Percentiles rank a stretch among this genome's conserved stretches.
Conservation (phyloP, 2,888 invertebrate species). For the Drosophila birchii region DNA sequence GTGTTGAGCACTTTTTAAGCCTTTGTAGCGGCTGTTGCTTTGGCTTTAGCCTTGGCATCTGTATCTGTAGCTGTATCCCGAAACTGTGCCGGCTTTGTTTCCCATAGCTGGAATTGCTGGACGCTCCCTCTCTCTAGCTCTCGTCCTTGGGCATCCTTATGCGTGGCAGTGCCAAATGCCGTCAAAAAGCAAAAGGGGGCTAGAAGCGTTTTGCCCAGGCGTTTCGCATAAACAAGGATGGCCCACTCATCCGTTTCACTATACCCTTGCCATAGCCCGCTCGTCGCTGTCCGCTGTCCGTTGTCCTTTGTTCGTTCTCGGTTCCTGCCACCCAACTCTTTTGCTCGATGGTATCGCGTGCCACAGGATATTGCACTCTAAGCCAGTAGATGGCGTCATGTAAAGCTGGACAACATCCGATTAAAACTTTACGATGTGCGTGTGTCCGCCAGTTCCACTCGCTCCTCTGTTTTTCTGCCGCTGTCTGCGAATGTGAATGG, state of each 20-base stretch:
- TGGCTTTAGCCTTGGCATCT: slow-evolving; percentile 38
- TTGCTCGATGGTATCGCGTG: slow-evolving; percentile 76
- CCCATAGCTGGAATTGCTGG: slow-evolving; percentile 45
- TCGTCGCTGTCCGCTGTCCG: not conserved
- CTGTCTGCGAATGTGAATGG: slow-evolving; percentile 8
- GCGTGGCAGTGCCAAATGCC: slow-evolving; percentile 62
- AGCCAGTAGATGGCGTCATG: slow-evolving; percentile 81
- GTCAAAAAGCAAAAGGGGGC: slow-evolving; percentile 70
- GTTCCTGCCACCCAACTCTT: slow-evolving; percentile 39
- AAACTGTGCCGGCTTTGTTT: slow-evolving; percentile 60
- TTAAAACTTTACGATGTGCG: slow-evolving; percentile 81
- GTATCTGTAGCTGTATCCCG: slow-evolving; percentile 34
- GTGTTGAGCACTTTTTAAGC: slow-evolving; percentile 66
- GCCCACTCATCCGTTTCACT: not conserved
- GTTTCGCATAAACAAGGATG: slow-evolving; percentile 58
- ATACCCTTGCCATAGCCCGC: not conserved
- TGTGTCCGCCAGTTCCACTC: slow-evolving; percentile 53
- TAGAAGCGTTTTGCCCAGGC: slow-evolving; percentile 63
- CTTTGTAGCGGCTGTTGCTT: slow-evolving; percentile 69
- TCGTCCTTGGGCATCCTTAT: slow-evolving; percentile 28
- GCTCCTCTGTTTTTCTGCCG: slow-evolving; percentile 4
- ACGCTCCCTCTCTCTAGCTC: not conserved
- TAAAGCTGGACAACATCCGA: slow-evolving; percentile 80
- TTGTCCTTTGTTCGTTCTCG: slow-evolving; percentile 28
- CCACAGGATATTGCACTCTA: slow-evolving; percentile 81